Base-by-base conservation (phyloP, 2,113 vertebrate genomes). In the Sinocyclocheilus anshuiensis region DNA sequence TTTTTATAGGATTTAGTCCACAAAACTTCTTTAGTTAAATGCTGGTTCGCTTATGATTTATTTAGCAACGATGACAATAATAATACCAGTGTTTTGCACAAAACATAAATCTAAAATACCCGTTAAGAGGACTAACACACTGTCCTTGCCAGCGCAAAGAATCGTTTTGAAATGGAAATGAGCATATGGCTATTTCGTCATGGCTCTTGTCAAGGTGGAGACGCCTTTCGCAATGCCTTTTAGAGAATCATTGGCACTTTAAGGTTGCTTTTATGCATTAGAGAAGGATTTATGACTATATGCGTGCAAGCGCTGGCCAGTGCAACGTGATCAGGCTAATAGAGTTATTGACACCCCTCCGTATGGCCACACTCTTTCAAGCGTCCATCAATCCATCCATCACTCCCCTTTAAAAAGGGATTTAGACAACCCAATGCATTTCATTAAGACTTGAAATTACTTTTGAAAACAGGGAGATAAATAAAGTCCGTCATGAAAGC, bases 361-460 rank as follows among this genome's bases (percentile, higher is more conserved):
- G 24, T 83, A 71, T 50, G 81, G 81, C 65, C 65, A 33, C 42
- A 71, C 42, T 83, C 81, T 83, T 83, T 83, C 26, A 83, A 83
- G 61, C 18, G 11, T 13, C 65, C 81, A 83, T 83, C 65, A 83
- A 83, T 83, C 81, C 65, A 83, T 83, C 63, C 45, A 83, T 71
- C 81, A 33, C 45, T 48, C 10, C 42, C 81, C 81, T 83, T 83
- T 83, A 83, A 83, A 83, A 83, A 83, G 26, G 63, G 39, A 83
- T 83, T 83, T 48, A 20, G 61, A 82, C 80, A 82, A 71, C 45
- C 81, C 81, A 71, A 83, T 83, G 63, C 63, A 83, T 83, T 83
- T 83, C 81, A 83, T 83, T 83, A 83, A 83, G 81, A 71, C 81
- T 83, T 53, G 15, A 83, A 83, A 83, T 71, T 71, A 83, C 81